These are phyloP conservation scores for Bufo gargarizans DNA, from an alignment of 2,113 vertebrate species.

Conservation along the genomic window DNA sequence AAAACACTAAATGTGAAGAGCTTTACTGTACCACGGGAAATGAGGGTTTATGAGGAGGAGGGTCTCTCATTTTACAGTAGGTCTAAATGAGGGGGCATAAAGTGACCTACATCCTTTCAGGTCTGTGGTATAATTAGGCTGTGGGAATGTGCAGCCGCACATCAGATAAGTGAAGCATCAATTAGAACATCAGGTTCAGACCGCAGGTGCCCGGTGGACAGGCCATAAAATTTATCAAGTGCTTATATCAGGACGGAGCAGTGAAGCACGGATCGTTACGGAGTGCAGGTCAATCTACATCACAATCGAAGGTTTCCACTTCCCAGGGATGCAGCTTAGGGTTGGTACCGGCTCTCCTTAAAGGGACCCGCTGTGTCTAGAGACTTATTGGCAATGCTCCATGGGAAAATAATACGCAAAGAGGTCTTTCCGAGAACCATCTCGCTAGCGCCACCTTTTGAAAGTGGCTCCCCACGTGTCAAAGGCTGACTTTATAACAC, in stretches of 20 bases:
- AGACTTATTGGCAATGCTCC: no score
- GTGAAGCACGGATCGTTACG: neutral
- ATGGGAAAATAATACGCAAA: no score
- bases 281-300: neutral
- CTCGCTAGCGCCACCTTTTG: no score
- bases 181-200: slow-evolving; percentile 20
- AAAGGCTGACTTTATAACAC: no score
- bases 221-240: slow-evolving; percentile 37
- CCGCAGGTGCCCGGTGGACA: neutral
- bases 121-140: neutral
- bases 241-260: slow-evolving; percentile 17
- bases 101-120: neutral
- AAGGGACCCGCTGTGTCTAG: no score
- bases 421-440: no score
- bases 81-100: neutral
- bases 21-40: neutral
- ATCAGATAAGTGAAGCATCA: slow-evolving; percentile 41
- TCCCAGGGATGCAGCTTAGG: neutral
- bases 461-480: no score
- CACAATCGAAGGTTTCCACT: neutral
- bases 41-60: neutral
- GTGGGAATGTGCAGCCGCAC: neutral
- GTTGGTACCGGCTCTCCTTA: no score
- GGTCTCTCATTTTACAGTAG: neutral
- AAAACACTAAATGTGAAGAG: neutral